These are phyloP conservation scores for Loris lydekkerianus DNA, from an alignment of 2,797 vertebrate species.

Conservation along the genomic window DNA sequence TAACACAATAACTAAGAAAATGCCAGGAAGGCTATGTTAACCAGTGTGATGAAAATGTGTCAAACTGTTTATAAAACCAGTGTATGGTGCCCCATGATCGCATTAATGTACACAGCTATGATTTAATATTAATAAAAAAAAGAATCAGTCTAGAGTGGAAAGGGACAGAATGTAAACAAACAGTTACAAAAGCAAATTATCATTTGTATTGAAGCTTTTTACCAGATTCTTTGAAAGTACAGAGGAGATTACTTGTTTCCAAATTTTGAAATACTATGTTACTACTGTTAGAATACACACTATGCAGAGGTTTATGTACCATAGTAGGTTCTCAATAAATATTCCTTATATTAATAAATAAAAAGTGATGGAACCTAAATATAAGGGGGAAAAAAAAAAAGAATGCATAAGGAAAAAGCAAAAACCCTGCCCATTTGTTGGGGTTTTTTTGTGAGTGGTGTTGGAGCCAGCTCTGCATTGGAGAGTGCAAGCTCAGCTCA, in stretches of 20 bases:
- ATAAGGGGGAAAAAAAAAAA: background rate
- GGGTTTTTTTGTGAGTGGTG: constrained; percentile 6
- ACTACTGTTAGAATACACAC: background rate
- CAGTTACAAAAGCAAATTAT: background rate
- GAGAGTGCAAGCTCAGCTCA: background rate
- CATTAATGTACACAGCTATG: too few relatives aligned
- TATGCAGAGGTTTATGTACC: background rate
- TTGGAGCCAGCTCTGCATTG: background rate
- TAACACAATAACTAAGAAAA: too few relatives aligned
- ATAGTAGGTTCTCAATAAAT: background rate
- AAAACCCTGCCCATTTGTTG: background rate
- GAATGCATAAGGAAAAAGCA: constrained; percentile 23
- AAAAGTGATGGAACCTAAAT: constrained; percentile 28
- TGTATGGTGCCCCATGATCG: too few relatives aligned
- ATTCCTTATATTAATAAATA: constrained; percentile 37
- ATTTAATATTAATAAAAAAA: background rate
- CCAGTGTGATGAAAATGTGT: too few relatives aligned
- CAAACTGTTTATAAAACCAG: too few relatives aligned
- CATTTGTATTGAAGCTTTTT: background rate
- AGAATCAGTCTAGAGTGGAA: background rate
- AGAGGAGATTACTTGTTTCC: background rate
- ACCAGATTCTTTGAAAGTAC: background rate
- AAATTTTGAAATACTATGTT: background rate
- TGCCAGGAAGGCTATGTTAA: too few relatives aligned
- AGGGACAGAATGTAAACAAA: background rate